Evolutionary conservation across 2,888 invertebrate genomes (phyloP).

Genomic region (Spodoptera exigua): DNA sequence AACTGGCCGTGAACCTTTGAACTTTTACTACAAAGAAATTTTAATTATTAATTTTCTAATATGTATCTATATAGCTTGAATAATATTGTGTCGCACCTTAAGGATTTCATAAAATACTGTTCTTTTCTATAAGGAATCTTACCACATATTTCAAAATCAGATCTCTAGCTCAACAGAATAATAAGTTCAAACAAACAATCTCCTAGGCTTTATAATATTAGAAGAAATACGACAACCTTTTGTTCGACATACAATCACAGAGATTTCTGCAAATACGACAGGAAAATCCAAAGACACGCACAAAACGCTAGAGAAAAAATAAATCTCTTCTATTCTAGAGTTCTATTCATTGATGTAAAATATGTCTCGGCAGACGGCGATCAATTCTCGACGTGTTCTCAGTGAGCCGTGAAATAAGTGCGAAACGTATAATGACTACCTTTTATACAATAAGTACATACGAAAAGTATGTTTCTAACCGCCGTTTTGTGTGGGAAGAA

Average conservation of each 20-base stretch:
- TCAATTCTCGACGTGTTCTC: constrained; percentile 52
- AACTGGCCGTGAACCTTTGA: too few species aligned
- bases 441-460: constrained; percentile 26
- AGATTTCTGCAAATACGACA: neutral
- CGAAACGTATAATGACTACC: constrained; percentile 35
- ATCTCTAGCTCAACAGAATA: too few species aligned
- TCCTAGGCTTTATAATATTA: too few species aligned
- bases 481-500: constrained; percentile 14
- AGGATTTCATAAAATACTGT: too few species aligned
- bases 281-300: constrained; percentile 4
- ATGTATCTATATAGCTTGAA: too few species aligned
- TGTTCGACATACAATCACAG: neutral
- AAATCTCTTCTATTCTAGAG: constrained; percentile 22
- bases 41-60: too few species aligned
- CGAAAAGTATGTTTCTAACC: constrained; percentile 8
- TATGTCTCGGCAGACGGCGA: constrained; percentile 43
- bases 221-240: neutral
- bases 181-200: too few species aligned
- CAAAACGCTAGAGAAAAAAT: constrained; percentile 8
- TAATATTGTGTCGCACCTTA: too few species aligned
- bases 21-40: too few species aligned
- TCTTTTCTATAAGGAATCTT: too few species aligned
- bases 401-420: constrained; percentile 47
- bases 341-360: constrained; percentile 45
- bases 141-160: too few species aligned